Evolutionary conservation across 92 coral and sea anemone genomes (phyloP).

Genomic region (Ricordea florida): DNA sequence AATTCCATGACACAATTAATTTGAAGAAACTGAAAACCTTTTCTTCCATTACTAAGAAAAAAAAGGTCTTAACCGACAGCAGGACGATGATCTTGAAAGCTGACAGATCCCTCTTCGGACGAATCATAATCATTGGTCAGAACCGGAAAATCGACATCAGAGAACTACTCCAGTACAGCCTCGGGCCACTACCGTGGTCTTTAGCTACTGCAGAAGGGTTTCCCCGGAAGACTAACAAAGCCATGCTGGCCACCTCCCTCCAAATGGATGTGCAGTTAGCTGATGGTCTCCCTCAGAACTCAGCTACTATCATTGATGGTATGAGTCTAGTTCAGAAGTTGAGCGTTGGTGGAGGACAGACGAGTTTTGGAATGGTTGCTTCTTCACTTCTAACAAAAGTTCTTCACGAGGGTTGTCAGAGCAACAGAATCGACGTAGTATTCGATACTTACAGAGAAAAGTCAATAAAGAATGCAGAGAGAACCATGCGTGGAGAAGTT

Average conservation of each 20-base stretch:
- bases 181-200: constrained; percentile 52
- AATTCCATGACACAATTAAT: constrained; percentile 37
- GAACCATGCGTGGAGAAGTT: too few species aligned
- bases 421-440: constrained; percentile 28
- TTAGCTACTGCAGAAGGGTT: constrained; percentile 46
- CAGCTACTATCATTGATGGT: too few species aligned
- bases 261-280: too few species aligned
- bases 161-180: constrained; percentile 27
- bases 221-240: too few species aligned
- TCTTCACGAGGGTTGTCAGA: constrained; percentile 12
- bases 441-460: too few species aligned
- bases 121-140: constrained; percentile 53
- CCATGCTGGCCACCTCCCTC: too few species aligned
- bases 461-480: constrained; percentile 41
- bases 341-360: constrained; percentile 6
- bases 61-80: constrained; percentile 13
- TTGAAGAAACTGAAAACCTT: constrained; percentile 56
- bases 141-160: constrained; percentile 41
- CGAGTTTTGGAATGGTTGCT: constrained; percentile 26
- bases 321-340: too few species aligned
- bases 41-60: constrained; percentile 30
- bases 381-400: constrained; percentile 10
- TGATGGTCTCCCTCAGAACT: too few species aligned
- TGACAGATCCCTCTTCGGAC: constrained; percentile 48
- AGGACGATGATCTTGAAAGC: constrained; percentile 39